Evolutionary conservation across 2,888 invertebrate species (phyloP).

Genomic region (Melangyna quadrimaculata): DNA sequence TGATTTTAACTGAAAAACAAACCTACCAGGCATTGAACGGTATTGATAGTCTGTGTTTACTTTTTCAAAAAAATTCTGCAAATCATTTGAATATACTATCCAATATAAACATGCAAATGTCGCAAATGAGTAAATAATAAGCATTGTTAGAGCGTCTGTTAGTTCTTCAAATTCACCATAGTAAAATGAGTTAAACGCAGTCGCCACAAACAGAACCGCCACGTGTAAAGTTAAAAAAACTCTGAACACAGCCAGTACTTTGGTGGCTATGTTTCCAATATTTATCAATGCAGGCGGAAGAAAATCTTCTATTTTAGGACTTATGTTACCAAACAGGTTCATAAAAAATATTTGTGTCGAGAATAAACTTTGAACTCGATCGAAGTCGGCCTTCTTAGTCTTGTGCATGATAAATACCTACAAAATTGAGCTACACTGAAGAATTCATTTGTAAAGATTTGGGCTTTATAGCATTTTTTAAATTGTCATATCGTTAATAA

Average conservation of each 20-base stretch:
- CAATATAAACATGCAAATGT: slow-evolving; percentile 75
- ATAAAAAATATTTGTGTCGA: slow-evolving; percentile 72
- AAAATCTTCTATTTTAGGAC: slow-evolving; percentile 66
- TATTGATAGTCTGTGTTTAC: slow-evolving; percentile 76
- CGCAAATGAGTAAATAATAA: slow-evolving; percentile 77
- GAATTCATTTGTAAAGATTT: not conserved
- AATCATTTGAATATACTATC: slow-evolving; percentile 69
- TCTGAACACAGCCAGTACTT: slow-evolving; percentile 69
- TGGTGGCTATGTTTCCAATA: slow-evolving; percentile 27
- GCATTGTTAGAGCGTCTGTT: slow-evolving; percentile 76
- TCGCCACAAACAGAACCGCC: slow-evolving; percentile 74
- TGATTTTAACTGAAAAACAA: not conserved
- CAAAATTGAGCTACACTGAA: not conserved
- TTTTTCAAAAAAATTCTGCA: slow-evolving; percentile 72
- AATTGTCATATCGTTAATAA: not conserved
- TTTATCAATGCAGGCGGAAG: slow-evolving; percentile 58
- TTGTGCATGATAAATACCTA: not conserved
- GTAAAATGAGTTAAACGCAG: slow-evolving; percentile 74
- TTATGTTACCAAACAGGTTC: slow-evolving; percentile 73
- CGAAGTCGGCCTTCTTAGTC: slow-evolving; percentile 62
- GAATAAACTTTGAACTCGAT: slow-evolving; percentile 73
- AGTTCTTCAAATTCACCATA: slow-evolving; percentile 75
- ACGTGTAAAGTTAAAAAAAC: slow-evolving; percentile 73
- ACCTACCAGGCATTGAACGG: slow-evolving; percentile 76
- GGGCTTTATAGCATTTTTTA: not conserved